A percentile compares a stretch with the other conserved stretches of the same genome.
Conservation (phyloP, 2,888 invertebrate genomes). For the Imbricaverruca yamaguchii region DNA sequence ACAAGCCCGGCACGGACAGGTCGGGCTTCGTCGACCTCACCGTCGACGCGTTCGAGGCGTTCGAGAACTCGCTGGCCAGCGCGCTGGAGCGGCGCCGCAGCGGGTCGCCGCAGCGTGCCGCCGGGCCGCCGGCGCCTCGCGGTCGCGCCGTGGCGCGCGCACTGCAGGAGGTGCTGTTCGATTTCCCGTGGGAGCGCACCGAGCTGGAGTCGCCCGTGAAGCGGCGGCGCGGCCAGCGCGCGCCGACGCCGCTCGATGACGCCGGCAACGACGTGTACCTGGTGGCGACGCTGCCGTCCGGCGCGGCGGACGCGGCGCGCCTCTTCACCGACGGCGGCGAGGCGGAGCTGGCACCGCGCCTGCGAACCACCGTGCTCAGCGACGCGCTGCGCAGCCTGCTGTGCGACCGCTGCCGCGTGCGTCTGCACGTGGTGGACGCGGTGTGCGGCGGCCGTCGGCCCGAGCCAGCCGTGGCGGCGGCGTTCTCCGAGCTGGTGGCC, state of each 20-base stretch:
- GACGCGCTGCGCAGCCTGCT: neutral
- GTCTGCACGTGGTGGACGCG: slow-evolving; percentile 6
- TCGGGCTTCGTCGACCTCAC: slow-evolving; percentile 12
- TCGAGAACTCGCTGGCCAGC: slow-evolving; percentile 8
- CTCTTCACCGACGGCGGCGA: neutral
- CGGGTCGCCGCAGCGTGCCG: neutral
- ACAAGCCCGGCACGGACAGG: slow-evolving; percentile 6
- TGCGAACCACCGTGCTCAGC: neutral
- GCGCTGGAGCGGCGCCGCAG: slow-evolving; percentile 1
- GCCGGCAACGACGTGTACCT: slow-evolving; percentile 8
- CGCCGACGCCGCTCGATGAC: neutral
- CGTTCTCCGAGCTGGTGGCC: neutral
- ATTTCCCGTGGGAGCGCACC: slow-evolving; percentile 16
- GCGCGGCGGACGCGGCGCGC: neutral
- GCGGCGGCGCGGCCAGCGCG: neutral
- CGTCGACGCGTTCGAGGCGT: neutral
- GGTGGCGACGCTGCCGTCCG: neutral
- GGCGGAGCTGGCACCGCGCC: neutral
- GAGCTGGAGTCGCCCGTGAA: slow-evolving; percentile 3
- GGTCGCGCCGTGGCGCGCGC: slow-evolving; percentile 1
- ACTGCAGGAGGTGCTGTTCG: neutral
- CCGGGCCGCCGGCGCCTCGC: neutral
- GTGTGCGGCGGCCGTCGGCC: neutral
- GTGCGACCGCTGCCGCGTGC: slow-evolving; percentile 4
- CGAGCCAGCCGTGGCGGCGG: neutral